Conservation (phyloP, 1,140 invertebrate genomes). For the Bathynomus jamesi region DNA sequence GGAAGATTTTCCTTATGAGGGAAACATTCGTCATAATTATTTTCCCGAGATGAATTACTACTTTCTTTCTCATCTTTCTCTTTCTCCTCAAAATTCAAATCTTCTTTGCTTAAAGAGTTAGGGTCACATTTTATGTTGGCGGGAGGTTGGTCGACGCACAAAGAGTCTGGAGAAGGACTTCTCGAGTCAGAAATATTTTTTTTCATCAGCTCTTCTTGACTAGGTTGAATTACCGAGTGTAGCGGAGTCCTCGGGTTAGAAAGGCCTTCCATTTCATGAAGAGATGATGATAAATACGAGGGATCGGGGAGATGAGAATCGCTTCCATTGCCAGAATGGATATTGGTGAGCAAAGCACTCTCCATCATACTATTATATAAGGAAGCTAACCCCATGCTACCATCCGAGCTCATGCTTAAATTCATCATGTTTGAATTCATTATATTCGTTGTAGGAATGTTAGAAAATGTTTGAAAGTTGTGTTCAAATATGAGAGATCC, state of each 20-base stretch:
- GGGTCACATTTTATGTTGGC: slow-evolving; percentile 6
- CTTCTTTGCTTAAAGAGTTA: slow-evolving; percentile 23
- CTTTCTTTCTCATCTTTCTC: slow-evolving; percentile 28
- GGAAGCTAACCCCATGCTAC: slow-evolving; percentile 22
- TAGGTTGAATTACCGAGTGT: neutral
- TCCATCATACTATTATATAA: slow-evolving; percentile 29
- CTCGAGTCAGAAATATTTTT: slow-evolving; percentile 8
- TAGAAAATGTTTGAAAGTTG: slow-evolving; percentile 30
- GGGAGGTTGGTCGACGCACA: slow-evolving; percentile 20
- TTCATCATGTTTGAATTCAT: slow-evolving; percentile 32
- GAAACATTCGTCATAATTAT: too few species aligned
- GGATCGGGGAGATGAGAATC: slow-evolving; percentile 15
- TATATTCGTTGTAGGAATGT: slow-evolving; percentile 31
- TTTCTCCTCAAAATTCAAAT: slow-evolving; percentile 30
- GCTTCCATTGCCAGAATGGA: slow-evolving; percentile 24
- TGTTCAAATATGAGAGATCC: slow-evolving; percentile 31
- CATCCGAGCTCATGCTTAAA: slow-evolving; percentile 27
- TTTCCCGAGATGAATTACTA: slow-evolving; percentile 6
- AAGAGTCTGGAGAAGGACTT: slow-evolving; percentile 25
- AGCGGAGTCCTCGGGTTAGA: too few species aligned
- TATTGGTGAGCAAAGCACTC: slow-evolving; percentile 24
- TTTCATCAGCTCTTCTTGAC: neutral
- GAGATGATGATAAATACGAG: slow-evolving; percentile 14
- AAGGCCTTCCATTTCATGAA: slow-evolving; percentile 17
- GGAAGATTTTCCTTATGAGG: too few species aligned